Conservation (phyloP, 30 jellyfish, hydroid and myxozoan genomes). For the Rhopilema esculentum region DNA sequence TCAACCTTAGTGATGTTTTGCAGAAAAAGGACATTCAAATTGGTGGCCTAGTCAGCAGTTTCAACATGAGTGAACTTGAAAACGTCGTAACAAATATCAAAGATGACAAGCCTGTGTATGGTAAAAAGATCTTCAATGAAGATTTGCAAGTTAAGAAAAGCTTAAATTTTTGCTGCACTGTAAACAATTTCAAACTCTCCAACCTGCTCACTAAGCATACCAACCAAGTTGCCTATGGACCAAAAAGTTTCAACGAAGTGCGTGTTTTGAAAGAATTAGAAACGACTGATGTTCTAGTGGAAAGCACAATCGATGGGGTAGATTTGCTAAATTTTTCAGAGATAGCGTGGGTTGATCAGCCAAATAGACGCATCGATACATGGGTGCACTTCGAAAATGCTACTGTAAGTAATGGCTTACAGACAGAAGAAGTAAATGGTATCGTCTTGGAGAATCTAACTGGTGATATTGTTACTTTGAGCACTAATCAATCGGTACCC, state of each 20-base stretch:
- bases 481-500: constrained; percentile 57
- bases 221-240: constrained; percentile 69
- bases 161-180: constrained; percentile 12
- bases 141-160: constrained; percentile 31
- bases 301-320: constrained; percentile 75
- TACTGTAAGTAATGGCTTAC: background rate
- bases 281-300: constrained; percentile 28
- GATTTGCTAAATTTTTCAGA: constrained; percentile 55
- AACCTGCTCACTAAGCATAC: constrained; percentile 40
- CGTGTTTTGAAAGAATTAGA: background rate
- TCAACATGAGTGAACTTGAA: constrained; percentile 20
- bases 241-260: constrained; percentile 14
- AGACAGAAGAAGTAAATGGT: constrained; percentile 48
- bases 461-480: constrained; percentile 69
- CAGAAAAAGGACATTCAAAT: constrained; percentile 6
- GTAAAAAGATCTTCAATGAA: constrained; percentile 46
- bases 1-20: constrained; percentile 15
- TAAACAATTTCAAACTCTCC: constrained; percentile 52
- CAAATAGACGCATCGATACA: background rate
- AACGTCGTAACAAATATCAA: constrained; percentile 13
- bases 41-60: constrained; percentile 23
- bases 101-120: constrained; percentile 47
- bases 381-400: background rate
- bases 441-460: constrained; percentile 45
- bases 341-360: background rate